Percentiles rank a stretch among this genome's conserved stretches.
phyloP scores from a whole-genome alignment of 2,888 invertebrate genomes.

The Tetramorium bicarinatum region DNA sequence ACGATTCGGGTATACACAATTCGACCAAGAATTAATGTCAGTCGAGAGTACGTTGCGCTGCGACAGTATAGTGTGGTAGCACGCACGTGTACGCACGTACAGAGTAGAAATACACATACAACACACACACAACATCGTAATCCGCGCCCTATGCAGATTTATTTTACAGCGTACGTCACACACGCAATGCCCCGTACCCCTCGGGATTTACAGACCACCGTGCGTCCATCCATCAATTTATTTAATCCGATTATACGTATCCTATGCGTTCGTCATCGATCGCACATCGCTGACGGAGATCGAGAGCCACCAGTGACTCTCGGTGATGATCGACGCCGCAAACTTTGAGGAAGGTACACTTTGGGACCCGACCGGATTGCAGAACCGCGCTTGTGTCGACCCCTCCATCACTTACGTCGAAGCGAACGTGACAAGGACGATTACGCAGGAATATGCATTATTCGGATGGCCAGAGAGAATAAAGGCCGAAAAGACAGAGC shows the following conservation, averaged over 20 bases:
- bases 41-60: conserved; percentile 40
- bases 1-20: conserved; percentile 63
- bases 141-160: conserved; percentile 78
- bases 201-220: conserved; percentile 76
- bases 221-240: conserved; percentile 82
- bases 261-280: conserved; percentile 80
- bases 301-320: conserved; percentile 54
- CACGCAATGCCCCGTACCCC: conserved; percentile 62
- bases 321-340: conserved; percentile 50
- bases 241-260: conserved; percentile 83
- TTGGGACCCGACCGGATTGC: neutral
- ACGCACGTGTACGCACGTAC: neutral
- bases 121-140: conserved; percentile 69
- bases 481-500: neutral
- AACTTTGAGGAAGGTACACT: conserved; percentile 43
- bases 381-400: conserved; percentile 11
- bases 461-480: neutral
- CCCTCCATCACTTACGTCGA: conserved; percentile 19
- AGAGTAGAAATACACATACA: neutral
- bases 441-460: neutral
- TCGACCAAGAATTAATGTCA: conserved; percentile 78
- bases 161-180: conserved; percentile 80
- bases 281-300: conserved; percentile 63
- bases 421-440: neutral
- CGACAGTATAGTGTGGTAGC: neutral